phyloP scores from a whole-genome alignment of 1,140 invertebrate species.

The Proales similis region DNA sequence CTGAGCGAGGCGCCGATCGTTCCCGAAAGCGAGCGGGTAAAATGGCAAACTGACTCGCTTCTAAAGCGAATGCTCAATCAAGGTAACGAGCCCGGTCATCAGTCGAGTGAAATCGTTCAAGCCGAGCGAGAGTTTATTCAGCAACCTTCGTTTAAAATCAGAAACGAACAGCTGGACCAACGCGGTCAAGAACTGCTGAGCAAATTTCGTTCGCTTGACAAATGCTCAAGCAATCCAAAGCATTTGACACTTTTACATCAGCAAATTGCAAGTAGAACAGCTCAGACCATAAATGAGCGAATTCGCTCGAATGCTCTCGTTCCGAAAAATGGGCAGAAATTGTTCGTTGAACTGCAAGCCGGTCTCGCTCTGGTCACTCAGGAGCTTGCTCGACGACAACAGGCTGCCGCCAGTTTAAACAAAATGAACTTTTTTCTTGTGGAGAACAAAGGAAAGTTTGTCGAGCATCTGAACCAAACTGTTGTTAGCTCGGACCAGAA shows the following conservation, averaged over 20 bases:
- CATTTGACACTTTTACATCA: slow-evolving; percentile 10
- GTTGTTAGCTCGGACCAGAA: no score
- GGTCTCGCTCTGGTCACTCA: slow-evolving; percentile 11
- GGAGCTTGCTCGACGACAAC: slow-evolving; percentile 1
- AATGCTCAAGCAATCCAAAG: slow-evolving; percentile 22
- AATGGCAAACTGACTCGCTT: background rate
- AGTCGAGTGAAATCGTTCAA: background rate
- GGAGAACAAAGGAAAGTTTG: no score
- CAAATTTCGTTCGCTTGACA: background rate
- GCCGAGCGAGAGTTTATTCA: background rate
- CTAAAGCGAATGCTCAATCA: background rate
- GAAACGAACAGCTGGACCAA: slow-evolving; percentile 13
- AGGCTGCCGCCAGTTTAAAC: no score
- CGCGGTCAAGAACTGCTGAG: background rate
- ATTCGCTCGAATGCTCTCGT: background rate
- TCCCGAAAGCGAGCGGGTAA: background rate
- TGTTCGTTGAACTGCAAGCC: slow-evolving; percentile 10
- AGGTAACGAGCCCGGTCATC: background rate
- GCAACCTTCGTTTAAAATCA: slow-evolving; percentile 18
- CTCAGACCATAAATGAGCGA: background rate
- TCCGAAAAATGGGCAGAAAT: no score
- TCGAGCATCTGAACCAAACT: no score
- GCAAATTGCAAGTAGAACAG: background rate
- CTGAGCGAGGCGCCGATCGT: background rate
- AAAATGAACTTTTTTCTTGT: no score